Evolutionary conservation across 1,140 invertebrate species (phyloP), one percentile per base, ranked within the genome.

Genomic region (Physella acuta): DNA sequence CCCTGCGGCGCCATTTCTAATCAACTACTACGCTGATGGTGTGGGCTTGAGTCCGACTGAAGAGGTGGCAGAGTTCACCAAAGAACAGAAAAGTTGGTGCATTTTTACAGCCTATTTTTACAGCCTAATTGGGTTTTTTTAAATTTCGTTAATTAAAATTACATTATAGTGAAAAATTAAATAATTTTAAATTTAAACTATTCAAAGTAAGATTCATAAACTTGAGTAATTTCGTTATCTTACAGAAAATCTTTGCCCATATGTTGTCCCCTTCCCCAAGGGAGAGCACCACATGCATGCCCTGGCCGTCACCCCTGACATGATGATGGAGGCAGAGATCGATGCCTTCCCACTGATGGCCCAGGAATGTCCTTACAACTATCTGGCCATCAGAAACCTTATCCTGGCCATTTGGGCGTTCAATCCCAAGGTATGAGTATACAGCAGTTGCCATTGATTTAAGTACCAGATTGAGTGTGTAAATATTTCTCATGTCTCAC

Each of bases 341-440:
- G 51, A 76, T 11, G 78, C 80, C 33, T 86, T 87, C 63, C 80
- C 81, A 1, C 78, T 85, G 49, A 82, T 81, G 59, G 70, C 75
- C 16, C 71, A 73, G 53, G 81, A 84, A 70, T 64, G 70, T 61
- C 83, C 79, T 24, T 77, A 79, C 30, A 81, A 84, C 33, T 88
- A 86, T 75, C 77, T 88, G 33, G 86, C 83, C 30, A 63, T 88
- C 4, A 63, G 87, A 20, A 88, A 88, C 71, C 72, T 86, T 26
- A 76, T 87, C 62, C 62, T 87, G 24, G 76, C 85, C 28, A 59
- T 87, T 14, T 88, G 87, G 87, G 80, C 81, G 68, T 65, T 84
- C 26, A 84, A 87, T 76, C 80, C 79, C 28, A 85, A 85, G 78
- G 86, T 86, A n/a, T 73, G 74, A 79, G n/a, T 60, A 34, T 30